Percentiles rank a stretch among this genome's conserved stretches.
Conservation (phyloP, 2,888 invertebrate species). For the Folsomia manolachei region DNA sequence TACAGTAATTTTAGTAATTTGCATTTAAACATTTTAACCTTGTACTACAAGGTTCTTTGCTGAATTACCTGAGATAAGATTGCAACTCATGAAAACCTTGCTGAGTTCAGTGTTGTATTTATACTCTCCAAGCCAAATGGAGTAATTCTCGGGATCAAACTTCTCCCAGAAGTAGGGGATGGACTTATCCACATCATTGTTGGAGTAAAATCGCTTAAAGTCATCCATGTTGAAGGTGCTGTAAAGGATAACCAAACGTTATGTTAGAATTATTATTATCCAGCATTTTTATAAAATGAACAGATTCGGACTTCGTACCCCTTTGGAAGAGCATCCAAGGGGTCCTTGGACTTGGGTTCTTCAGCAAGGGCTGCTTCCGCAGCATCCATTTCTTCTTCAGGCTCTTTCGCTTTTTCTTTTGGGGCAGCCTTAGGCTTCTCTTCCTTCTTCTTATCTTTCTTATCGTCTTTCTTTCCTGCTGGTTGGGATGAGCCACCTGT, state of each 20-base stretch:
- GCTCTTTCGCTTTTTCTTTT: constrained; percentile 54
- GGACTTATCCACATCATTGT: constrained; percentile 88
- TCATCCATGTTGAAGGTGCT: constrained; percentile 92
- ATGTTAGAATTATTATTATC: neutral
- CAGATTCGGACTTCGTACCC: constrained; percentile 59
- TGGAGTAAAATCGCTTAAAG: constrained; percentile 95
- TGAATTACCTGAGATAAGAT: constrained; percentile 78
- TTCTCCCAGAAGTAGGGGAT: constrained; percentile 98
- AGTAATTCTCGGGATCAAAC: constrained; percentile 92
- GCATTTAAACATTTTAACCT: too few relatives aligned
- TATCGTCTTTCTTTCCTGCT: constrained; percentile 53
- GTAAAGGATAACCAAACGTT: constrained; percentile 51
- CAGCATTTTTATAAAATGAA: neutral
- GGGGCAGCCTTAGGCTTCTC: constrained; percentile 47
- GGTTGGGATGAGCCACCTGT: constrained; percentile 48
- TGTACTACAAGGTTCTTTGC: too few relatives aligned
- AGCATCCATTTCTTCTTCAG: constrained; percentile 65
- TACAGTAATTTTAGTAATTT: too few relatives aligned
- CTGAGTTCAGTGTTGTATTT: constrained; percentile 89
- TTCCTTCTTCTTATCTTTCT: constrained; percentile 58
- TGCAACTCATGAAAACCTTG: constrained; percentile 96
- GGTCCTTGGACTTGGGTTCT: constrained; percentile 84
- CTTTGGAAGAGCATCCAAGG: constrained; percentile 84
- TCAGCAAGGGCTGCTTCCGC: constrained; percentile 67
- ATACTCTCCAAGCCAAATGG: constrained; percentile 97